phyloP scores from a whole-genome alignment of 2,888 invertebrate species.

The Formica aserva region DNA sequence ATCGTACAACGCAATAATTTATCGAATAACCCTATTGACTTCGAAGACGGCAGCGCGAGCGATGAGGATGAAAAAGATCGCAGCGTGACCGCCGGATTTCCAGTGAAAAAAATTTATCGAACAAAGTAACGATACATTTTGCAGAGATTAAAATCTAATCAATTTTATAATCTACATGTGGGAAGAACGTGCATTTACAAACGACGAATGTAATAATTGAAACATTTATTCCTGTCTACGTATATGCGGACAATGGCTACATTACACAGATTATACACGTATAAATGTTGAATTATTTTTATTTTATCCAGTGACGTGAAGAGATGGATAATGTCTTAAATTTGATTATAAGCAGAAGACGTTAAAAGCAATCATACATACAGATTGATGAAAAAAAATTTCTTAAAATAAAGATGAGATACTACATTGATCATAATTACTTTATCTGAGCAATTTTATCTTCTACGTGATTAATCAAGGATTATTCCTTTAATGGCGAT shows the following conservation, averaged over 20 bases:
- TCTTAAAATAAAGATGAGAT: not conserved
- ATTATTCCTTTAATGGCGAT: not conserved
- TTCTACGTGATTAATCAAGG: not conserved
- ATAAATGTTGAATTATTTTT: not conserved
- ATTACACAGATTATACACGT: not conserved
- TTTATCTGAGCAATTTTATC: not conserved
- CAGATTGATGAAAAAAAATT: not conserved
- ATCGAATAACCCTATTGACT: slow-evolving; percentile 46
- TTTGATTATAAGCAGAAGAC: not conserved
- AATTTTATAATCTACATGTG: not conserved
- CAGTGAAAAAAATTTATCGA: not conserved
- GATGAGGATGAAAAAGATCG: slow-evolving; percentile 10
- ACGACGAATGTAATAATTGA: slow-evolving; percentile 37
- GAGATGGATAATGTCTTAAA: not conserved
- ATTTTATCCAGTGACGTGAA: not conserved
- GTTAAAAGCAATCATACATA: not conserved
- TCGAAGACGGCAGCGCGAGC: not conserved
- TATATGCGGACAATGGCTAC: not conserved
- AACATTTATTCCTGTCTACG: slow-evolving; percentile 4
- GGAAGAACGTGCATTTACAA: not conserved
- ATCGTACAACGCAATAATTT: slow-evolving; percentile 33
- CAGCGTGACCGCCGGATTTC: slow-evolving; percentile 11
- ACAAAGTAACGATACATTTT: slow-evolving; percentile 10
- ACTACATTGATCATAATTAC: not conserved
- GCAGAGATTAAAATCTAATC: slow-evolving; percentile 40